Evolutionary conservation across 2,888 invertebrate genomes (phyloP), one percentile per base, ranked within the genome.

Genomic region (Ashinkailepas kermadecensis): DNA sequence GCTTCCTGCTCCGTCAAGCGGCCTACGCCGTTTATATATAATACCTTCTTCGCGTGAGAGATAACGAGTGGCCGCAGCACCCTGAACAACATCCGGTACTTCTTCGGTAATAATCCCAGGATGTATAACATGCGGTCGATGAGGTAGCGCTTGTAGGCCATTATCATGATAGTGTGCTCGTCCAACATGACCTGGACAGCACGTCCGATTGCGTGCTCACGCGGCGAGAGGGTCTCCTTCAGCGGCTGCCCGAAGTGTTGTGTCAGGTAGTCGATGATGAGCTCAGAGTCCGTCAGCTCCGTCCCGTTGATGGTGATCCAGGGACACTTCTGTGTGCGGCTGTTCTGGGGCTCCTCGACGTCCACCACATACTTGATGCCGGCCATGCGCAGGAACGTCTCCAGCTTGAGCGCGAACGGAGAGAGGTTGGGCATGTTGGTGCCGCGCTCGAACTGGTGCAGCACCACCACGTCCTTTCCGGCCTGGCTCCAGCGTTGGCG

Each of bases 241-340:
- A 86, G 81, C 82, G 87, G 85, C 15, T 86, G 83, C 10, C 83
- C 83, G 25, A 86, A 85, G 80, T 86, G 85, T 78, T 86, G 85
- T 81, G 86, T 87, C 62, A 88, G 84, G 82, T 85, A 86, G 78
- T 87, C 87, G 54, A 88, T 87, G 82, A 86, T 85, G 25, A 87
- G 84, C 84, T 87, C 86, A 0, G 88, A 87, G 83, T 88, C 88
- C 7, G 86, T 86, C 0, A 88, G 83, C 0, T 85, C 84, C 62
- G 83, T 82, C 0, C 87, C 87, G 82, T 87, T 87, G 81, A 86
- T 86, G n/a, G 85, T 85, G 70, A 88, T 87, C 87, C 87, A 88
- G 0, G 88, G 88, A 10, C 86, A 86, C 83, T 87, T 87, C 4
- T 87, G 1, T 39, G 39, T 86, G 82, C 87, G 87, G 13, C 84